phyloP scores from a whole-genome alignment of 2,113 vertebrate species.

The Cryptomyrus ogoouensis region DNA sequence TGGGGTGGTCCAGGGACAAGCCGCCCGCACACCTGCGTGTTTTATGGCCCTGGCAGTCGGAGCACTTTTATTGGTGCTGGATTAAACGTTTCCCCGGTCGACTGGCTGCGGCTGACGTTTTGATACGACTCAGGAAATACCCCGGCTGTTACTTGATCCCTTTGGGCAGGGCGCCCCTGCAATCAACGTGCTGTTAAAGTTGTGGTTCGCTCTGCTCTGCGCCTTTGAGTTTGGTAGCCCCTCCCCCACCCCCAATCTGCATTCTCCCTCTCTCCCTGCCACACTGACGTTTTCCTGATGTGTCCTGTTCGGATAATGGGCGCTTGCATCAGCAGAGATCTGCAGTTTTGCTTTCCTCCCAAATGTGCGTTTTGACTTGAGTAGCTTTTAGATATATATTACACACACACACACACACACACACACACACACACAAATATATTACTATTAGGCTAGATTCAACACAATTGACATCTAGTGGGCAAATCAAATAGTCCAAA shows the following conservation, averaged over 20 bases:
- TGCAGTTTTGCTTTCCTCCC: neutral
- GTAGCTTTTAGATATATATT: neutral
- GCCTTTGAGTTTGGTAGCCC: neutral
- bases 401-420: no score
- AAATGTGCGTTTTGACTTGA: neutral
- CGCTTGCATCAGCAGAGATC: neutral
- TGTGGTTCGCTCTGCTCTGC: neutral
- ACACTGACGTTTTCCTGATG: neutral
- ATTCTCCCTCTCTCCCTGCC: neutral
- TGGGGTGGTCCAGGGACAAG: neutral
- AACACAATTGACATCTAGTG: no score
- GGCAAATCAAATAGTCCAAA: no score
- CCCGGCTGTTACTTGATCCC: neutral
- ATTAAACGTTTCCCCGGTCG: neutral
- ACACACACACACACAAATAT: no score
- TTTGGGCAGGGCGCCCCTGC: neutral
- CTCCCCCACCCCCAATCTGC: neutral
- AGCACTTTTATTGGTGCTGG: neutral
- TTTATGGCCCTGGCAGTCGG: neutral
- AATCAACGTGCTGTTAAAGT: neutral
- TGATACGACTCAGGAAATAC: constrained; percentile 16
- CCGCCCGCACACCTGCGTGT: constrained; percentile 5
- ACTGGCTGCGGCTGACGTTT: neutral
- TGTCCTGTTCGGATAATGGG: neutral
- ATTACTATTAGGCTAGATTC: no score